Evolutionary conservation across 2,113 vertebrate genomes (phyloP).

Genomic region (Apteryx mantelli): DNA sequence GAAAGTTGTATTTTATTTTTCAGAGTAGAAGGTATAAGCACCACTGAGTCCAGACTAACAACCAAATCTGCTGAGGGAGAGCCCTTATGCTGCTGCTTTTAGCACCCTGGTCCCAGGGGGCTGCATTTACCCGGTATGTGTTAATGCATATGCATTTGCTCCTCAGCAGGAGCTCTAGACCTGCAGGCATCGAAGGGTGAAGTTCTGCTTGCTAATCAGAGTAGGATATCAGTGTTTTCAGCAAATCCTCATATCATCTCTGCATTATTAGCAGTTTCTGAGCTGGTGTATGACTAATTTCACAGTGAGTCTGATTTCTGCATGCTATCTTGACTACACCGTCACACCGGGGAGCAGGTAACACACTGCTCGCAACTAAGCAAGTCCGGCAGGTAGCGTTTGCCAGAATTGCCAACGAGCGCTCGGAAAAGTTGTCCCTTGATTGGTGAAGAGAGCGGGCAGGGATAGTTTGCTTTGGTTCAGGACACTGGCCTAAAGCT

Average conservation of each 20-base stretch:
- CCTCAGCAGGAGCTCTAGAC: constrained; percentile 6
- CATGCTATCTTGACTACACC: constrained; percentile 33
- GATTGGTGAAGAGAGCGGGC: background rate
- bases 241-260: constrained; percentile 44
- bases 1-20: background rate
- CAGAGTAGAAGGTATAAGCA: background rate
- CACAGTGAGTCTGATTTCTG: constrained; percentile 31
- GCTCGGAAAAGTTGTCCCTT: background rate
- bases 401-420: background rate
- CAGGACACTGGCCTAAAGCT: background rate
- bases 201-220: constrained; percentile 46
- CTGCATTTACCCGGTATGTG: background rate
- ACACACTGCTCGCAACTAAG: background rate
- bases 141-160: constrained; percentile 14
- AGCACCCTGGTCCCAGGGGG: background rate
- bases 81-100: background rate
- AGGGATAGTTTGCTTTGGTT: background rate
- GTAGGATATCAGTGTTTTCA: constrained; percentile 22
- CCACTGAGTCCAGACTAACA: constrained; percentile 20
- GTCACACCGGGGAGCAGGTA: constrained; percentile 3
- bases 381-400: background rate
- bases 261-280: constrained; percentile 56
- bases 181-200: constrained; percentile 14
- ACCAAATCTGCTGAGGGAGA: background rate
- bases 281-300: constrained; percentile 45